Evolutionary conservation across 2,797 vertebrate species (phyloP), one percentile per base, ranked within the genome.

Genomic region (Pygocentrus nattereri): DNA sequence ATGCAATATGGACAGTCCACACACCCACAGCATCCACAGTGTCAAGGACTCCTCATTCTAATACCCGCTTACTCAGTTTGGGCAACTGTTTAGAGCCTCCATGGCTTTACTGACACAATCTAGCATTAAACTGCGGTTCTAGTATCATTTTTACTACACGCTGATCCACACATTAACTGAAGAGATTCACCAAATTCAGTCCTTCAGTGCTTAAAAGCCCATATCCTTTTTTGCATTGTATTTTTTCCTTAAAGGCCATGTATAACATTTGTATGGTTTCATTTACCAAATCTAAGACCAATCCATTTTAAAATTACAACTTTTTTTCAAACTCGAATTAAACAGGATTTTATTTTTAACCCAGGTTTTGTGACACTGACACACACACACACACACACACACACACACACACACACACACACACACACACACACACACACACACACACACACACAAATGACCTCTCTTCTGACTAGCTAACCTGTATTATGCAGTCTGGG

Each of bases 1-100:
- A 84, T 30, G 78, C 78, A 76, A 59, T 11, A 56, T 59, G 56
- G 56, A 65, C 31, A 30, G 25, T 69, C 58, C 58, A 74, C 34
- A 19, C 74, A 52, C 50, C 30, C 16, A 23, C 69, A 52, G 65
- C 52, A 34, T 58, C 30, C 25, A 30, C 16, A 34, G 25, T 59
- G 69, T 70, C 69, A 44, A 83, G 31, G 31, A 58, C 69, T 49
- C 25, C 54, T 34, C 23, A n/a, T 69, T 25, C 38, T 65, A n/a
- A 69, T 49, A 44, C 41, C 4, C 4, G n/a, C 47, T 34, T 13
- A 6, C 21, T 49, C 67, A 69, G 11, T 47, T 15, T 47, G 41
- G 15, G 13, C 18, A 18, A 31, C 16, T 58, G 54, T 41, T 67
- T 44, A 67, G 31, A 67, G 34, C 21, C 23, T 69, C 30, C 0